A percentile compares a stretch with the other conserved stretches of the same genome.
Evolutionary conservation across 2,888 invertebrate species (phyloP).

Genomic region (Aporophyla nigra): DNA sequence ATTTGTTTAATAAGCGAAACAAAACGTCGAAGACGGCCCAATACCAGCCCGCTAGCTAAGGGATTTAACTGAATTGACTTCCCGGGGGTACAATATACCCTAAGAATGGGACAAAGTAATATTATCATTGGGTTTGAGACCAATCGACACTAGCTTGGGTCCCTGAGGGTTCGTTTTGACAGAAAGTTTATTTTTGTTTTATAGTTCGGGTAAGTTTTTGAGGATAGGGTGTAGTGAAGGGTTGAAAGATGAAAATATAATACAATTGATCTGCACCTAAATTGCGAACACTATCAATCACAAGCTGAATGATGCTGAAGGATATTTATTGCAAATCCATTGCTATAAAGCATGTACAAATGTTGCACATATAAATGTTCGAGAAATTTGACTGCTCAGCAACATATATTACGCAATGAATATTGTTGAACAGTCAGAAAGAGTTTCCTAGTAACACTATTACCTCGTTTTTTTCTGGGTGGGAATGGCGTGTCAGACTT

Average conservation of each 20-base stretch:
- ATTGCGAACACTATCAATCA: no score
- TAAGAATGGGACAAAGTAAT: conserved; percentile 41
- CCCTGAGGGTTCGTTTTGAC: conserved; percentile 33
- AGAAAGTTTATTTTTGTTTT: conserved; percentile 35
- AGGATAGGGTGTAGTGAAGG: not conserved
- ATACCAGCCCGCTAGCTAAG: conserved; percentile 33
- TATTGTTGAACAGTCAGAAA: no score
- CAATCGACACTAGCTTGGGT: conserved; percentile 40
- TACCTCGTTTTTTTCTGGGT: no score
- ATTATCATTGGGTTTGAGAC: conserved; percentile 45
- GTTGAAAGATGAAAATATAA: not conserved
- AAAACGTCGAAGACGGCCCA: conserved; percentile 28
- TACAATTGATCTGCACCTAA: not conserved
- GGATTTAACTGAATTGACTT: conserved; percentile 54
- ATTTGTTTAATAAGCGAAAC: conserved; percentile 45
- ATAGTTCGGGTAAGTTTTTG: conserved; percentile 8
- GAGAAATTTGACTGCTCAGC: no score
- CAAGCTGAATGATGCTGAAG: no score
- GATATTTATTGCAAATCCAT: no score
- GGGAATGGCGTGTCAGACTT: no score
- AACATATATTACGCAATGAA: no score
- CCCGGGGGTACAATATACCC: conserved; percentile 47
- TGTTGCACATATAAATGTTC: no score
- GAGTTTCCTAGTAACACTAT: no score
- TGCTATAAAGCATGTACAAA: no score